These are phyloP conservation scores for Centruroides vittatus DNA, from an alignment of 1,140 invertebrate species.

Conservation along the genomic window DNA sequence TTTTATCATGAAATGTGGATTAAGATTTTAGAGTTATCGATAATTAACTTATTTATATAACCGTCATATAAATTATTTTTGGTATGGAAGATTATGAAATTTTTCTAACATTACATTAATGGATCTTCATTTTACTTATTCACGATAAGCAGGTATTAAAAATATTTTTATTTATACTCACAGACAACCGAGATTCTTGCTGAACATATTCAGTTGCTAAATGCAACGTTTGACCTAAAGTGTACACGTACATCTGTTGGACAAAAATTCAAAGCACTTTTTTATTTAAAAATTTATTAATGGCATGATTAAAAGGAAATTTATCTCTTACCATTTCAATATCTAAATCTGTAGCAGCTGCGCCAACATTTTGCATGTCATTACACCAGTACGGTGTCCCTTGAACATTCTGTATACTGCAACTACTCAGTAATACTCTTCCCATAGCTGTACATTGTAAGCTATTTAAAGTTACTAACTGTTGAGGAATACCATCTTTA, in stretches of 20 bases:
- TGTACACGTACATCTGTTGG: conserved; percentile 5
- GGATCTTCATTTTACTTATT: too few relatives aligned
- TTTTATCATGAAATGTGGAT: too few relatives aligned
- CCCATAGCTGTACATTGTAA: conserved; percentile 7
- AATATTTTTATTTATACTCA: too few relatives aligned
- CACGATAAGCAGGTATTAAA: too few relatives aligned
- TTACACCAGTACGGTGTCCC: conserved; percentile 2
- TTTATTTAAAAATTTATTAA: not conserved
- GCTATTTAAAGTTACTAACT: conserved; percentile 7
- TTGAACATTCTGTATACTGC: not conserved
- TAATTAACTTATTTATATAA: too few relatives aligned
- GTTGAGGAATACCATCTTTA: conserved; percentile 9
- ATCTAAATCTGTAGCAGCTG: not conserved
- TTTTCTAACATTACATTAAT: too few relatives aligned
- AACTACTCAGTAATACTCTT: conserved; percentile 1
- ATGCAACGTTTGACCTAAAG: conserved; percentile 8
- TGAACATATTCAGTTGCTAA: conserved; percentile 3
- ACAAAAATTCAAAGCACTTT: not conserved
- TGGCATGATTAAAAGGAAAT: too few relatives aligned
- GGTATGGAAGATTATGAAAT: too few relatives aligned
- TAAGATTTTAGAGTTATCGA: too few relatives aligned
- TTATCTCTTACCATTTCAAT: conserved; percentile 3
- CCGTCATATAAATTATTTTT: too few relatives aligned
- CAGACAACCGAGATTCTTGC: too few relatives aligned
- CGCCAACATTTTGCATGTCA: not conserved